Evolutionary conservation across 2,113 vertebrate genomes (phyloP).

Genomic region (Pelmatolapia mariae): DNA sequence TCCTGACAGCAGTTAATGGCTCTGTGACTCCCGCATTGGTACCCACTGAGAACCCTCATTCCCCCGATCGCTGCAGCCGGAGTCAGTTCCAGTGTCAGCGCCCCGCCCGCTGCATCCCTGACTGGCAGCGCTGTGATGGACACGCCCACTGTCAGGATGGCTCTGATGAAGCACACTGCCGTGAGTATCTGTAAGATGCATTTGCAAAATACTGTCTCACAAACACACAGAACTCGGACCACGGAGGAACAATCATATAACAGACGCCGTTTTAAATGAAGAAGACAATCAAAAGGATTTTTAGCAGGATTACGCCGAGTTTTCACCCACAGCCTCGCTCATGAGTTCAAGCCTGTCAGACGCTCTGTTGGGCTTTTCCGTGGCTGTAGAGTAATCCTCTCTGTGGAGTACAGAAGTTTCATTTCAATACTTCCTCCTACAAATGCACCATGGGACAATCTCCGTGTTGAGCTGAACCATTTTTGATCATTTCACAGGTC

Average conservation of each 20-base stretch:
- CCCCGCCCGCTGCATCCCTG: slow-evolving; percentile 83
- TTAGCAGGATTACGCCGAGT: not conserved
- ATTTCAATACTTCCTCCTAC: not conserved
- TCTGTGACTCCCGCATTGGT: slow-evolving; percentile 48
- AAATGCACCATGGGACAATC: not conserved
- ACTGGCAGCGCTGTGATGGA: slow-evolving; percentile 90
- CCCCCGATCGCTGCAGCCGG: slow-evolving; percentile 70
- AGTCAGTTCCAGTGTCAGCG: slow-evolving; percentile 85
- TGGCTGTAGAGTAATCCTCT: not conserved
- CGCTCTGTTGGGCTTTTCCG: not conserved
- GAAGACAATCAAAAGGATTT: not conserved
- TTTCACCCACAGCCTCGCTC: not conserved
- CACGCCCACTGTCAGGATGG: slow-evolving; percentile 82
- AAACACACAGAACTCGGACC: not conserved
- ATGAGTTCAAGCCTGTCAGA: not conserved
- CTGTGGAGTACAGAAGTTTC: not conserved
- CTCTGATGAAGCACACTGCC: slow-evolving; percentile 85
- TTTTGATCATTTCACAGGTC: not conserved
- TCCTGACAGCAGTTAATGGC: slow-evolving; percentile 51
- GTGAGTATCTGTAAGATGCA: slow-evolving; percentile 69
- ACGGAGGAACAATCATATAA: not conserved
- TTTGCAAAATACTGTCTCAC: not conserved
- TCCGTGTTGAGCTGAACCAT: not conserved
- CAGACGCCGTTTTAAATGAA: not conserved
- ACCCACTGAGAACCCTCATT: slow-evolving; percentile 31